phyloP scores from a whole-genome alignment of 2,888 invertebrate genomes.

The Hemicrepidius hirtus region DNA sequence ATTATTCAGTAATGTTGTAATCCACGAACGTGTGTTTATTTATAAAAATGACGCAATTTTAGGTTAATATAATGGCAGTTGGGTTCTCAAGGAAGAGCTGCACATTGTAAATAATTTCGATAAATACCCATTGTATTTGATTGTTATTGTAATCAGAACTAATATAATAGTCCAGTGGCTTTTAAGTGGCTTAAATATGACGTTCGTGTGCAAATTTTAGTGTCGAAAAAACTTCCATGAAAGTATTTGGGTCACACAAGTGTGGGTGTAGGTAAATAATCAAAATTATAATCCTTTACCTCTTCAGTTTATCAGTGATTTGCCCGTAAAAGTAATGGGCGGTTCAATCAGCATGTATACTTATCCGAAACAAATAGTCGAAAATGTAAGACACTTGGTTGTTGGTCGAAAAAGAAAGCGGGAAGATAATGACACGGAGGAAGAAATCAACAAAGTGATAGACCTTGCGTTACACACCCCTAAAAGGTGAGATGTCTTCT shows the following conservation, averaged over 20 bases:
- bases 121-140: neutral
- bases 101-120: neutral
- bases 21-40: slow-evolving; percentile 11
- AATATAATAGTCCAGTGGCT: slow-evolving; percentile 2
- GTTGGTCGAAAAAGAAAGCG: slow-evolving; percentile 75
- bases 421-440: slow-evolving; percentile 73
- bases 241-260: slow-evolving; percentile 29
- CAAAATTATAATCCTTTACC: neutral
- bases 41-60: slow-evolving; percentile 27
- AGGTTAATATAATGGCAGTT: slow-evolving; percentile 4
- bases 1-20: slow-evolving; percentile 3
- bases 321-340: slow-evolving; percentile 70
- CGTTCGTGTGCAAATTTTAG: neutral
- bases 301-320: neutral
- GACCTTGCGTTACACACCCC: slow-evolving; percentile 77
- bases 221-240: slow-evolving; percentile 24
- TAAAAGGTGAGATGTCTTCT: slow-evolving; percentile 74
- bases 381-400: slow-evolving; percentile 71
- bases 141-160: neutral
- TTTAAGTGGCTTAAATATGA: neutral
- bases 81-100: too few relatives aligned
- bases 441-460: slow-evolving; percentile 74
- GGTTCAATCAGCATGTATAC: slow-evolving; percentile 67
- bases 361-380: slow-evolving; percentile 68
- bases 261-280: slow-evolving; percentile 34